A percentile compares a stretch with the other conserved stretches of the same genome.
These are phyloP conservation scores for Phocoena phocoena DNA, from an alignment of 2,113 vertebrate species.

Conservation along the genomic window DNA sequence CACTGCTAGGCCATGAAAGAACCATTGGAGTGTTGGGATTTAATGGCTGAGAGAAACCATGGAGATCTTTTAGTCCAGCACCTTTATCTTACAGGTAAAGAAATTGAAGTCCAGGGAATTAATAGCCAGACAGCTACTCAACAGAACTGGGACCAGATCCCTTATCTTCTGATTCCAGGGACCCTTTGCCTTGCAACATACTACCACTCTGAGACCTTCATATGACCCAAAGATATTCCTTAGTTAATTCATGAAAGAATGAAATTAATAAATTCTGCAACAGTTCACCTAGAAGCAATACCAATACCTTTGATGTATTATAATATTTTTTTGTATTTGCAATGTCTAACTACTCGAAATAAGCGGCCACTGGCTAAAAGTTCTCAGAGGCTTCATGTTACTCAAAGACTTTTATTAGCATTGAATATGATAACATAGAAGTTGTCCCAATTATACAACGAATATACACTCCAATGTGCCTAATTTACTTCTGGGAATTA, in stretches of 20 bases:
- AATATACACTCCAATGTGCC: neutral
- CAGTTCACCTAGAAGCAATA: neutral
- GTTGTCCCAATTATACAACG: neutral
- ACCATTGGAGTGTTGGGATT: neutral
- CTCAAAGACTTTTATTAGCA: conserved; percentile 8
- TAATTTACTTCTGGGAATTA: conserved; percentile 40
- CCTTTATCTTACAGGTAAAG: neutral
- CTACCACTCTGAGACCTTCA: neutral
- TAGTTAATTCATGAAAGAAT: conserved; percentile 30
- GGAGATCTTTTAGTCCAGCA: neutral
- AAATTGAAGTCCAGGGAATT: neutral
- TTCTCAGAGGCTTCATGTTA: conserved; percentile 8
- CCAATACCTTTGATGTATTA: neutral
- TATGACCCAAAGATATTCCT: neutral
- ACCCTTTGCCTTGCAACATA: neutral
- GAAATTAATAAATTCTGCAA: conserved; percentile 15
- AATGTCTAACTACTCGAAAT: neutral
- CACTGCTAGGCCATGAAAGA: neutral
- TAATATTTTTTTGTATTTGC: neutral
- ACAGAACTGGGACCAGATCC: neutral
- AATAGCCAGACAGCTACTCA: neutral
- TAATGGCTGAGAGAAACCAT: neutral
- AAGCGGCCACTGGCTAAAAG: neutral
- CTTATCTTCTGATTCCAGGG: neutral
- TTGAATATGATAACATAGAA: neutral